Evolutionary conservation across 2,888 invertebrate genomes (phyloP), one percentile per base, ranked within the genome.

Genomic region (Drosophila fulvimacula): DNA sequence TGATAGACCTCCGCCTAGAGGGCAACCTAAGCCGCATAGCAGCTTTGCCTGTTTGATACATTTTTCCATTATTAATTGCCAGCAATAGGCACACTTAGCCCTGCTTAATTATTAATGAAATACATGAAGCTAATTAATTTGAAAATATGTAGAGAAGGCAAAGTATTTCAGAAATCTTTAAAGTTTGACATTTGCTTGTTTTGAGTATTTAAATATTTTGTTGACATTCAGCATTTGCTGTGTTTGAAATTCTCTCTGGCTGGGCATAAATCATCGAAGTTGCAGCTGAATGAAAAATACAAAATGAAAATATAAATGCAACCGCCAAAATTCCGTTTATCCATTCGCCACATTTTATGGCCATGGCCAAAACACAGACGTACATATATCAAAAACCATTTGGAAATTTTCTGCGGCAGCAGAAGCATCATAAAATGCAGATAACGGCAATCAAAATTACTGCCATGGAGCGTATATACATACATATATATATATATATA

Each of bases 371-470:
- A 38, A 27, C 36, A 36, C 69, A 39, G 42, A 11, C 86, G 70
- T 86, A 69, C 15, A 52, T 52, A 52, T 83, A 88, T 83, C 87
- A 83, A 81, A 82, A 83, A 57, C 78, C 75, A 82, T 83, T 69
- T 65, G 60, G 77, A 82, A 73, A 66, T 46, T 34, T 57, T 66
- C 27, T 82, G 85, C 70, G 73, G 88, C 74, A 53, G 68, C 70
- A 70, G 68, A 70, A 80, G 78, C 84, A 87, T 84, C 85, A 89
- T 89, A 87, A 85, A 89, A 84, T 87, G 80, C 85, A 85, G 85
- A 82, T 85, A 89, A 68, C 69, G 70, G 85, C 88, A 85, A 82
- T 87, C 82, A 76, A 76, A 74, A 79, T 81, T 68, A 73, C 73
- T 69, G 53, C 17, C 5, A 36, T n/a, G 24, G 13, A n/a, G 11